These are phyloP conservation scores for Drosophila paulistorum DNA, from an alignment of 1,140 invertebrate species.

Conservation along the genomic window DNA sequence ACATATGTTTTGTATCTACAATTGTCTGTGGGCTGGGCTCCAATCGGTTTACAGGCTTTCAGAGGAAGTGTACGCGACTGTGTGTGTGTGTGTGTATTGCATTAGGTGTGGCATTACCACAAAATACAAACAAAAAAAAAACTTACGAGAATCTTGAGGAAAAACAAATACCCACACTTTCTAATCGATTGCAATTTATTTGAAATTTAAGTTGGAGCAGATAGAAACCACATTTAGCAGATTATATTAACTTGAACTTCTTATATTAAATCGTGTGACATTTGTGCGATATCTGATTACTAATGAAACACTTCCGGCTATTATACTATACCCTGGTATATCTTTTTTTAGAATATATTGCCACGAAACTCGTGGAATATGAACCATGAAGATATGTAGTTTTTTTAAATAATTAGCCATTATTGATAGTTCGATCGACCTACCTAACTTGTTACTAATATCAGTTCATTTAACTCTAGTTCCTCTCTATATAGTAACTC, in stretches of 20 bases:
- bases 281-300: not conserved
- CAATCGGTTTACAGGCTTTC: constrained; percentile 32
- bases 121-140: not conserved
- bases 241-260: not conserved
- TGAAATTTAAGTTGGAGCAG: not conserved
- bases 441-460: too few relatives aligned
- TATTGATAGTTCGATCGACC: too few relatives aligned
- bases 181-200: constrained; percentile 5
- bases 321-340: not conserved
- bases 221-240: not conserved
- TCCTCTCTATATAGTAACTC: too few relatives aligned
- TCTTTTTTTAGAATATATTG: too few relatives aligned
- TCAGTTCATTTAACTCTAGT: too few relatives aligned
- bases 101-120: constrained; percentile 6
- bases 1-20: not conserved
- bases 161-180: constrained; percentile 5
- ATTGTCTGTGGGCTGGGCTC: constrained; percentile 7
- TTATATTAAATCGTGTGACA: too few relatives aligned
- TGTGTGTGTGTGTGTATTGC: not conserved
- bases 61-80: constrained; percentile 21
- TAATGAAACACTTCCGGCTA: not conserved
- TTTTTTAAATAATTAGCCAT: too few relatives aligned
- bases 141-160: not conserved
- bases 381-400: too few relatives aligned
- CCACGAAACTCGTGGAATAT: too few relatives aligned